These are phyloP conservation scores for Holacanthus passer DNA, from an alignment of 2,113 vertebrate species.

Conservation along the genomic window DNA sequence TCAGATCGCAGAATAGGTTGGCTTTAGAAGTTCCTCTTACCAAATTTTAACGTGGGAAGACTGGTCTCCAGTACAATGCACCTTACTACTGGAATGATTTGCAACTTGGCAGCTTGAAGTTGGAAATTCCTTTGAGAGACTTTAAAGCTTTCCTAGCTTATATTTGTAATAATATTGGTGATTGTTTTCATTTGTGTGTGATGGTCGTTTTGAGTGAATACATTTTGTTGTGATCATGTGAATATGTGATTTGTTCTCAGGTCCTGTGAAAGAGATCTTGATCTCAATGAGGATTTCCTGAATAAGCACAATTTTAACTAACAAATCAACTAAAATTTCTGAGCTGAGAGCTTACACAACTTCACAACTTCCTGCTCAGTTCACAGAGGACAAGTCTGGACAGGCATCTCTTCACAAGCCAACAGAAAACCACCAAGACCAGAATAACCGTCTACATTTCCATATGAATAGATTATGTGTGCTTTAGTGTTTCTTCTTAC, in stretches of 20 bases:
- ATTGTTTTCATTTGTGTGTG: too few relatives aligned
- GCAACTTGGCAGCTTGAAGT: too few relatives aligned
- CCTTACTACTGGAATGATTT: too few relatives aligned
- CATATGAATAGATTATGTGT: not conserved
- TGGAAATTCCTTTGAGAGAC: too few relatives aligned
- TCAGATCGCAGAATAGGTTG: not conserved
- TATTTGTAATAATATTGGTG: too few relatives aligned
- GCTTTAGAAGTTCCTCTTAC: not conserved
- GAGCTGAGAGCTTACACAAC: not conserved
- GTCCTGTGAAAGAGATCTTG: not conserved
- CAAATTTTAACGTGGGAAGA: not conserved
- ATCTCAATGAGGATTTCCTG: not conserved
- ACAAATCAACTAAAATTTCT: not conserved
- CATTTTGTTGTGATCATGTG: too few relatives aligned
- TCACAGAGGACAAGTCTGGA: not conserved
- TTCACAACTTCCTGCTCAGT: not conserved
- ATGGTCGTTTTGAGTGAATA: too few relatives aligned
- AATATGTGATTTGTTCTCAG: not conserved
- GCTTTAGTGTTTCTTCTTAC: constrained; percentile 54
- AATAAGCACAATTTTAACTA: not conserved
- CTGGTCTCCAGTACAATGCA: not conserved
- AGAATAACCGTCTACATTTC: constrained; percentile 4
- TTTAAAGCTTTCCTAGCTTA: too few relatives aligned
- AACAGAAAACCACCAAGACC: not conserved
- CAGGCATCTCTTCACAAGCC: not conserved